Conservation (phyloP, 2,797 vertebrate species). For the Tragopan temminckii region DNA sequence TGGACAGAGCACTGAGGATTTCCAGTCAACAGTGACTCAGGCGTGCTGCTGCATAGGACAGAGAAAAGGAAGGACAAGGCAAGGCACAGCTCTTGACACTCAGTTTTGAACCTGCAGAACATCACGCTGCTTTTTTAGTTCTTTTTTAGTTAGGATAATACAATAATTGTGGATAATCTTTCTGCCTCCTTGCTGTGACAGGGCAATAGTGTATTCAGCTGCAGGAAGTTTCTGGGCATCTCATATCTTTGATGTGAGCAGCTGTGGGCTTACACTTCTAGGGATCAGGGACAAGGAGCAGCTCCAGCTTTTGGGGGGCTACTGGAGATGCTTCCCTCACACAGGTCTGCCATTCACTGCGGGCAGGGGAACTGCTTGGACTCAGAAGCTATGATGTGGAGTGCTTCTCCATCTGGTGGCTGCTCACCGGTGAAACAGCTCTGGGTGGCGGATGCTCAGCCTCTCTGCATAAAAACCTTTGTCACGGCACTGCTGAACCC, state of each 20-base stretch:
- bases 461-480: background rate
- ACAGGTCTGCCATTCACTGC: accelerated
- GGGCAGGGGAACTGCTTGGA: background rate
- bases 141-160: background rate
- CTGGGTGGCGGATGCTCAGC: accelerated
- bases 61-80: background rate
- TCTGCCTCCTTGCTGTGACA: background rate
- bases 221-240: accelerated
- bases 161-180: background rate
- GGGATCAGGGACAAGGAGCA: background rate
- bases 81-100: background rate
- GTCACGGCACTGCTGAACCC: accelerated
- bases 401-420: constrained; percentile 7
- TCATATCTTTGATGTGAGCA: background rate
- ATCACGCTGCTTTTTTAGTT: background rate
- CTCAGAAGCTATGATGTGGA: background rate
- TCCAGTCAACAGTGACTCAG: background rate
- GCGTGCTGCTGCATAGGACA: background rate
- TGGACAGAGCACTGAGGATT: background rate
- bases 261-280: background rate
- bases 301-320: background rate
- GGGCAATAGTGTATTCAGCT: background rate
- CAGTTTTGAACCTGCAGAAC: background rate
- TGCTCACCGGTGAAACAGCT: background rate
- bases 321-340: background rate